phyloP scores from a whole-genome alignment of 1,140 invertebrate species.

The Trichonephila clavipes region DNA sequence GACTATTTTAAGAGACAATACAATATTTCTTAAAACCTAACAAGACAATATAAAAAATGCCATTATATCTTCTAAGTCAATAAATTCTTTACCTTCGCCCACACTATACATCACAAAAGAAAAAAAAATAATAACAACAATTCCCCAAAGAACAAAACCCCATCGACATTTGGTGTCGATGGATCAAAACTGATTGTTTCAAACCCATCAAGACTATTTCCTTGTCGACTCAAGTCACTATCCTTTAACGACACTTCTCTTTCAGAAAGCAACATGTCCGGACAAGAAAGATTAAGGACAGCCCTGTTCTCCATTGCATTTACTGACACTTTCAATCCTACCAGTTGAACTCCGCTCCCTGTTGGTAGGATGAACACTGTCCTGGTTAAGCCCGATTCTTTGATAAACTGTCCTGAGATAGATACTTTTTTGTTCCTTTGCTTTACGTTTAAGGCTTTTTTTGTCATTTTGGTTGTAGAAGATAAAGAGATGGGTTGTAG shows the following conservation, averaged over 20 bases:
- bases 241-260: neutral
- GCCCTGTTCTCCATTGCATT: slow-evolving; percentile 27
- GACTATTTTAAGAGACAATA: too few species aligned
- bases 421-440: neutral
- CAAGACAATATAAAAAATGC: too few species aligned
- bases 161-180: neutral
- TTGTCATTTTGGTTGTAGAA: neutral
- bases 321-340: slow-evolving; percentile 65
- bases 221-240: slow-evolving; percentile 30
- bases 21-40: too few species aligned
- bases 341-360: slow-evolving; percentile 57
- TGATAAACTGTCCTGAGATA: slow-evolving; percentile 65
- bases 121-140: too few species aligned
- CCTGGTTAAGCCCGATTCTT: slow-evolving; percentile 43
- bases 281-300: slow-evolving; percentile 72
- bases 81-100: too few species aligned
- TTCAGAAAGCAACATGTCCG: slow-evolving; percentile 50
- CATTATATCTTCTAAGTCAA: too few species aligned
- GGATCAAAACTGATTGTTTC: neutral
- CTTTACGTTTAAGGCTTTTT: neutral
- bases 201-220: neutral
- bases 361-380: slow-evolving; percentile 19
- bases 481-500: neutral
- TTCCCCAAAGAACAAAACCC: too few species aligned
- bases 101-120: too few species aligned